Conservation (phyloP, 2,888 invertebrate genomes). For the Polydesmus complanatus region DNA sequence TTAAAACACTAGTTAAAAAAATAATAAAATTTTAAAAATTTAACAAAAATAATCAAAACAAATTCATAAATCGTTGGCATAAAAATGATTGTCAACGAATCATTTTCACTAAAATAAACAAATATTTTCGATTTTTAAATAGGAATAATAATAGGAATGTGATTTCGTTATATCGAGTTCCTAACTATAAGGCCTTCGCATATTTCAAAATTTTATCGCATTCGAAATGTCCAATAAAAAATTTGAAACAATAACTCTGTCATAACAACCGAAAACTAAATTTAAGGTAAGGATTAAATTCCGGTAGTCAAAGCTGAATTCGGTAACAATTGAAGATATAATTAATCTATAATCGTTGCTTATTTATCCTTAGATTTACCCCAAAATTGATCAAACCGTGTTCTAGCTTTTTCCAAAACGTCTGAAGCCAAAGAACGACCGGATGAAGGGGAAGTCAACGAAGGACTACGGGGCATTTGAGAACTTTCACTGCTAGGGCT, state of each 20-base stretch:
- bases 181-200: background rate
- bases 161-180: background rate
- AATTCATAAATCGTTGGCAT: background rate
- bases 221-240: background rate
- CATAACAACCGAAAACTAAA: too few species aligned
- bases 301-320: too few species aligned
- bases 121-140: too few species aligned
- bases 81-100: background rate
- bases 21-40: background rate
- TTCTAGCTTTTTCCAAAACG: constrained; percentile 64
- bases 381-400: constrained; percentile 74
- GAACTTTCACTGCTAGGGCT: background rate
- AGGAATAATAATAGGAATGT: background rate
- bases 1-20: background rate
- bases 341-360: too few species aligned
- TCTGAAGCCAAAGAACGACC: constrained; percentile 50
- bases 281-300: too few species aligned
- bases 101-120: background rate
- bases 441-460: constrained; percentile 15
- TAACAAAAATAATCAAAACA: background rate
- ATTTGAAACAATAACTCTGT: background rate
- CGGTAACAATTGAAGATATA: too few species aligned
- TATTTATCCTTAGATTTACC: constrained; percentile 39
- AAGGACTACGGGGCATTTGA: constrained; percentile 18
- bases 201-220: background rate